Percentiles rank a stretch among this genome's conserved stretches.
Evolutionary conservation across 2,113 vertebrate genomes (phyloP).

Genomic region (Oophaga pumilio): DNA sequence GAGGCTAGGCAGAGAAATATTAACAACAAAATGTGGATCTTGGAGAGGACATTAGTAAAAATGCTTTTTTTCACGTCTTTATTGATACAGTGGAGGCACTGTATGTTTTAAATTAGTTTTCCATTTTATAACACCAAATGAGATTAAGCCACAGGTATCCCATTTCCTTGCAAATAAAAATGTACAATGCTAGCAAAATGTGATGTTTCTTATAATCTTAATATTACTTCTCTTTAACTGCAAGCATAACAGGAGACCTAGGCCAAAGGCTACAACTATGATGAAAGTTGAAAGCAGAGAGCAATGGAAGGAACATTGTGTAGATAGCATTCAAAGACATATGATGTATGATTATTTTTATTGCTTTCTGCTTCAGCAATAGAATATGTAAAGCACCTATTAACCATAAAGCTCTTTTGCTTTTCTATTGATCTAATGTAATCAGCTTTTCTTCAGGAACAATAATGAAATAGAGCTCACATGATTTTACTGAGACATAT

Average conservation of each 20-base stretch:
- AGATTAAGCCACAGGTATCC: not conserved
- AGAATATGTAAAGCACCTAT: no score
- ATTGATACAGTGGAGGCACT: slow-evolving; percentile 1
- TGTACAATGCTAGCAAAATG: not conserved
- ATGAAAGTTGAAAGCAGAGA: not conserved
- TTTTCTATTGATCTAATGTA: no score
- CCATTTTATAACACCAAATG: not conserved
- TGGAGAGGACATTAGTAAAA: not conserved
- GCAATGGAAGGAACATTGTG: not conserved
- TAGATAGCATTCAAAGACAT: no score
- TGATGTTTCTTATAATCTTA: not conserved
- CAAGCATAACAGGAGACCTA: not conserved
- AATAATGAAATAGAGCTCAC: no score
- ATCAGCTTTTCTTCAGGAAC: no score
- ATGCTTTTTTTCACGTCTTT: not conserved
- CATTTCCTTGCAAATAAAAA: slow-evolving; percentile 5
- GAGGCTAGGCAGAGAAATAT: not conserved
- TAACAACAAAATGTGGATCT: slow-evolving; percentile 6
- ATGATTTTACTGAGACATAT: no score
- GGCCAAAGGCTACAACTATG: not conserved
- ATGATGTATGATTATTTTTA: no score
- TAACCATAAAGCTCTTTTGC: no score
- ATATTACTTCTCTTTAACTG: not conserved
- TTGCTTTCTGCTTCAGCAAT: no score
- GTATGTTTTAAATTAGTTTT: not conserved